These are phyloP conservation scores for Atethmia centrago DNA, from an alignment of 2,888 invertebrate species.

Conservation along the genomic window DNA sequence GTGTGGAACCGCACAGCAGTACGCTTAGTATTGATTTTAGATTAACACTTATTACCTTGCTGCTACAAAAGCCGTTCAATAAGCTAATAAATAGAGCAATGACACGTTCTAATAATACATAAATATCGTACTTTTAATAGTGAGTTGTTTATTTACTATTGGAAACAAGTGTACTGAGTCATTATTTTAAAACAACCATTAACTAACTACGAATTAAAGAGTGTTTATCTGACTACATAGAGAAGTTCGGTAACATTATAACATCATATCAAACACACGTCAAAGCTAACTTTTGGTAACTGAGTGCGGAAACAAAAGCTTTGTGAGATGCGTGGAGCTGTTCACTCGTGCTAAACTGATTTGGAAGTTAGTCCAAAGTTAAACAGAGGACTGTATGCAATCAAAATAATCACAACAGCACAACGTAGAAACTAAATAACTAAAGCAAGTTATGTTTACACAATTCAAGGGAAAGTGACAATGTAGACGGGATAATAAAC, in stretches of 20 bases:
- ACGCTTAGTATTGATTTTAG: constrained; percentile 80
- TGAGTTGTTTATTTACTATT: constrained; percentile 21
- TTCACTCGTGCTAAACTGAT: constrained; percentile 45
- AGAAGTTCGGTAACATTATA: constrained; percentile 29
- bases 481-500: constrained; percentile 57
- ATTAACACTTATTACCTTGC: constrained; percentile 78
- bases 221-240: constrained; percentile 22
- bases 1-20: constrained; percentile 70
- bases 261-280: constrained; percentile 46
- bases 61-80: constrained; percentile 68
- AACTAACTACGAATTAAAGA: constrained; percentile 33
- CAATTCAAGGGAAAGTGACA: constrained; percentile 45
- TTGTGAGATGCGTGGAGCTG: constrained; percentile 43
- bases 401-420: constrained; percentile 41
- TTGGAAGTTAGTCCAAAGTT: constrained; percentile 54
- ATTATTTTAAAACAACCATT: constrained; percentile 26
- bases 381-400: constrained; percentile 22
- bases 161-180: constrained; percentile 16
- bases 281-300: constrained; percentile 46
- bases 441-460: constrained; percentile 46
- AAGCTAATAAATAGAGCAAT: constrained; percentile 66
- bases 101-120: constrained; percentile 58
- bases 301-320: constrained; percentile 50
- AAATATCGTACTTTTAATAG: constrained; percentile 29
- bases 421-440: constrained; percentile 34